These are phyloP conservation scores for Pholis gunnellus DNA, from an alignment of 2,113 vertebrate species.

Conservation along the genomic window DNA sequence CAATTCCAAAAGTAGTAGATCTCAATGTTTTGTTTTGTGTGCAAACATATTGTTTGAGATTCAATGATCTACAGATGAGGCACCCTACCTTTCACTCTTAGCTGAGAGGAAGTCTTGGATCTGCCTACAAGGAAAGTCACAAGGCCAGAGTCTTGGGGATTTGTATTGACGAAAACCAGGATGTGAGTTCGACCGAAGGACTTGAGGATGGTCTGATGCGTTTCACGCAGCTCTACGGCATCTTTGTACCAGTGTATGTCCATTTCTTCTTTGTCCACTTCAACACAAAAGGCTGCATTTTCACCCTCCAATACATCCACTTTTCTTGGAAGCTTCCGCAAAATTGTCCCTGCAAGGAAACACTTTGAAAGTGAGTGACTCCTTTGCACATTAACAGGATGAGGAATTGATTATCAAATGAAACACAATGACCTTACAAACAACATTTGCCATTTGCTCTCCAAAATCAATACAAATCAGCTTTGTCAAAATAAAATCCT, in stretches of 20 bases:
- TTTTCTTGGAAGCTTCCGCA: slow-evolving; percentile 92
- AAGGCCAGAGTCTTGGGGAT: slow-evolving; percentile 90
- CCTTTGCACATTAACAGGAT: not conserved
- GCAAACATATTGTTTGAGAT: not conserved
- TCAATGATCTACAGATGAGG: not conserved
- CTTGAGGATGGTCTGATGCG: slow-evolving; percentile 89
- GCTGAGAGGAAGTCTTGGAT: slow-evolving; percentile 93
- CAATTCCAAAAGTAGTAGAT: not conserved
- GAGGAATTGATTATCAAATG: not conserved
- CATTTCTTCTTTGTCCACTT: slow-evolving; percentile 89
- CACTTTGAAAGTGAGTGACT: not conserved
- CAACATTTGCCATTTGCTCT: not conserved
- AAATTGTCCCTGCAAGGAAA: slow-evolving; percentile 81
- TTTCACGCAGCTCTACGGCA: slow-evolving; percentile 87
- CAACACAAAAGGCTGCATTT: slow-evolving; percentile 95
- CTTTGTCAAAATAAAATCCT: not conserved
- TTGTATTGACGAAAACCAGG: slow-evolving; percentile 94
- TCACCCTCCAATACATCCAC: slow-evolving; percentile 96
- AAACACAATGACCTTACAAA: not conserved
- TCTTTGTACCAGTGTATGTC: slow-evolving; percentile 92
- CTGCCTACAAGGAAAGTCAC: slow-evolving; percentile 90
- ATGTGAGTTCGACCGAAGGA: slow-evolving; percentile 95
- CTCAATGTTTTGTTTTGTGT: not conserved
- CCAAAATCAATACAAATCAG: not conserved
- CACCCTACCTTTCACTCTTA: slow-evolving; percentile 92